Conservation (phyloP, 2,113 vertebrate genomes). For the Hypanus sabinus region DNA sequence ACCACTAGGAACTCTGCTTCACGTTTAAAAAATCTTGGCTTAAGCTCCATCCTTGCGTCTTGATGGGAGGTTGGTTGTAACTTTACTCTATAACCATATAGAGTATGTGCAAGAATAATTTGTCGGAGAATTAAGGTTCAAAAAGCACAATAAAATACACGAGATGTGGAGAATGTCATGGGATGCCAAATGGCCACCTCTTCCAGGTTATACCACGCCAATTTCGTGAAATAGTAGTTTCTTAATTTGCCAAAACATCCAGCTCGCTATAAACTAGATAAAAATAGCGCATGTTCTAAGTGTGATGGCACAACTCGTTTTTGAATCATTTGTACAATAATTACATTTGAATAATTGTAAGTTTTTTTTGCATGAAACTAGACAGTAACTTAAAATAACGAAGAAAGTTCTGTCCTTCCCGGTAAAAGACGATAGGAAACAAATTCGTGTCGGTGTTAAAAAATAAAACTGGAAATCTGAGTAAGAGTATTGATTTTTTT, state of each 20-base stretch:
- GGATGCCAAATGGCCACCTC: slow-evolving; percentile 5
- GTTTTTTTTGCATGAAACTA: neutral
- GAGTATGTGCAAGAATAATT: neutral
- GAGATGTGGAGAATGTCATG: neutral
- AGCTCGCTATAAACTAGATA: neutral
- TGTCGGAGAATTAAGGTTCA: neutral
- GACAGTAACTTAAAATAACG: too few species aligned
- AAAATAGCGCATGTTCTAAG: slow-evolving; percentile 12
- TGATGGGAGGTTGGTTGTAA: neutral
- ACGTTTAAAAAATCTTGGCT: slow-evolving; percentile 14
- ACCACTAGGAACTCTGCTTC: neutral
- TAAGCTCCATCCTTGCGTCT: neutral
- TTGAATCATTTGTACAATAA: neutral
- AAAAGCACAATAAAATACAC: neutral
- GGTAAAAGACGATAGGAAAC: neutral
- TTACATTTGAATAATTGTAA: neutral
- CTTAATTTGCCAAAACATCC: neutral
- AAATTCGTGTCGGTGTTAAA: too few species aligned
- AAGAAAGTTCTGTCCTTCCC: neutral
- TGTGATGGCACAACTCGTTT: neutral
- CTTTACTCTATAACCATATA: too few species aligned
- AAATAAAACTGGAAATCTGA: neutral
- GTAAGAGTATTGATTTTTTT: neutral
- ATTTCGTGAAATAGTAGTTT: neutral
- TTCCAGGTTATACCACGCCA: neutral